A percentile compares a stretch with the other conserved stretches of the same genome.
Evolutionary conservation across 2,797 vertebrate genomes (phyloP).

Genomic region (Rhinogobio ventralis): DNA sequence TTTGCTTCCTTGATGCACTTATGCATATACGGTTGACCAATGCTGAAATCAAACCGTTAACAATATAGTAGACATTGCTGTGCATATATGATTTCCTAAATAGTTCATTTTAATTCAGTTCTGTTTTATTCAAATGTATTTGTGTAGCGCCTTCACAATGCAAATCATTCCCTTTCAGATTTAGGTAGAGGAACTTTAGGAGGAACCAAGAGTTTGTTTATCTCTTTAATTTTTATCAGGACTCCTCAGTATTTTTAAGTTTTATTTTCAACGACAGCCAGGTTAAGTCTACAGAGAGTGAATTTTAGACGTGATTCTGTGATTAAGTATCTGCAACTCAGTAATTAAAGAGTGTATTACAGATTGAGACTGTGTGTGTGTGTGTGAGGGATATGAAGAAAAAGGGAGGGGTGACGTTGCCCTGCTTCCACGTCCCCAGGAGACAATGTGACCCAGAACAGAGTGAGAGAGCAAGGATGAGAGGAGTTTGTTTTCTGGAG

Average conservation of each 20-base stretch:
- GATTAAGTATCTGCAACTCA: constrained; percentile 54
- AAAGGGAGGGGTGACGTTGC: constrained; percentile 71
- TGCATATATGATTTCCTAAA: not conserved
- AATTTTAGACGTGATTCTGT: constrained; percentile 39
- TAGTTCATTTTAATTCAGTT: not conserved
- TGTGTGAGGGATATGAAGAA: constrained; percentile 49
- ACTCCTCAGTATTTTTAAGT: not conserved
- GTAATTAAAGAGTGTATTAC: constrained; percentile 58
- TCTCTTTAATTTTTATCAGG: not conserved
- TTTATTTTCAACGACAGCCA: constrained; percentile 18
- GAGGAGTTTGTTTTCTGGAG: constrained; percentile 74
- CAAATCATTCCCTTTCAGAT: not conserved
- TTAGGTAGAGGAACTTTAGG: not conserved
- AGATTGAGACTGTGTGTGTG: constrained; percentile 30
- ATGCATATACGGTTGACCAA: not conserved
- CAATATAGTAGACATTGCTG: not conserved
- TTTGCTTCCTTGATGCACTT: not conserved
- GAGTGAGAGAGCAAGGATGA: constrained; percentile 68
- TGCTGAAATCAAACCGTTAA: not conserved
- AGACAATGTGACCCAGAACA: constrained; percentile 81
- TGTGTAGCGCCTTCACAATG: not conserved
- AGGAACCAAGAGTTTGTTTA: not conserved
- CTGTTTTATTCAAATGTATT: not conserved
- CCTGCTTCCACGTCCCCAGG: constrained; percentile 73
- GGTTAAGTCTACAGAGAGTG: constrained; percentile 18